These are phyloP conservation scores for Heteromyza rotundicornis DNA, from an alignment of 2,888 invertebrate species.

Conservation along the genomic window DNA sequence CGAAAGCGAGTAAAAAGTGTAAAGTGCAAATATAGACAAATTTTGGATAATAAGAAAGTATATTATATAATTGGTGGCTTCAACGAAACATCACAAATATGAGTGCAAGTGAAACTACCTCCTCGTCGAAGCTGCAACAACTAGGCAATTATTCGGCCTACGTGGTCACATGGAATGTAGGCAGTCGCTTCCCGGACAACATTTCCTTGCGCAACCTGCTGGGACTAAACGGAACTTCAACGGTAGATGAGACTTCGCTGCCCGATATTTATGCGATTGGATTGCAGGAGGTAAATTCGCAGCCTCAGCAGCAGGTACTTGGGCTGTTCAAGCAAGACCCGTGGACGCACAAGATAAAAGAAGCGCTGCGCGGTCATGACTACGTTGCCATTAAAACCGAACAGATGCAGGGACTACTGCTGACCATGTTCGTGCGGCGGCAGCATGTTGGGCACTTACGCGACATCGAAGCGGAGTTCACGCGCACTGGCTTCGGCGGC, in stretches of 20 bases:
- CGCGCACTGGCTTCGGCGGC: conserved; percentile 88
- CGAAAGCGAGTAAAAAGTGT: background rate
- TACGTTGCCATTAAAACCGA: conserved; percentile 82
- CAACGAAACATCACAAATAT: background rate
- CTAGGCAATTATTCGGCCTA: conserved; percentile 69
- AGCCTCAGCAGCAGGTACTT: conserved; percentile 82
- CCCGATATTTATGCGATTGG: conserved; percentile 88
- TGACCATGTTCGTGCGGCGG: conserved; percentile 78
- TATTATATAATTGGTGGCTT: background rate
- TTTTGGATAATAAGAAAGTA: background rate
- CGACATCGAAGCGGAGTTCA: conserved; percentile 85
- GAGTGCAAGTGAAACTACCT: background rate
- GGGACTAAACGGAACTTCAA: conserved; percentile 67
- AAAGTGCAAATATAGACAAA: background rate
- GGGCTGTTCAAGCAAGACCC: conserved; percentile 83
- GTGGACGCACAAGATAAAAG: conserved; percentile 80
- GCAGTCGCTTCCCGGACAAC: conserved; percentile 77
- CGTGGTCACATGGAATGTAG: conserved; percentile 91
- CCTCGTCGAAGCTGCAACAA: conserved; percentile 33
- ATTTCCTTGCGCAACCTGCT: conserved; percentile 74
- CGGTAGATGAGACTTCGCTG: conserved; percentile 57
- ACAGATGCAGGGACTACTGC: conserved; percentile 82
- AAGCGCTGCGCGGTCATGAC: conserved; percentile 71
- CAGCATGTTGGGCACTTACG: conserved; percentile 82
- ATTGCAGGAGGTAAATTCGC: conserved; percentile 88